Percentiles rank a stretch among this genome's conserved stretches.
phyloP scores from a whole-genome alignment of 2,888 invertebrate genomes.

The Pycnomerus fuliginosus region DNA sequence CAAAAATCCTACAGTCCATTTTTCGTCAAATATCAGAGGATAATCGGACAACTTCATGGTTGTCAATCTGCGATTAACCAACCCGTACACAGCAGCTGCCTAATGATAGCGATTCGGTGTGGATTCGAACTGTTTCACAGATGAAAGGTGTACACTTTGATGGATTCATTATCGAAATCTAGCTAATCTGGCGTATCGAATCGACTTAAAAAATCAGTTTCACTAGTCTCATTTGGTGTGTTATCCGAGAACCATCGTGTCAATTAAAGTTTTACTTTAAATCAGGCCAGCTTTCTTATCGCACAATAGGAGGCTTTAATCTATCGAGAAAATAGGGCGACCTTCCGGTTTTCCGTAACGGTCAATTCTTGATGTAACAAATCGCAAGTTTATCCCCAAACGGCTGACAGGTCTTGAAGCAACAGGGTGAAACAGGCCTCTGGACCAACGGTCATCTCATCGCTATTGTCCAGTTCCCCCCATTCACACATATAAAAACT shows the following conservation, averaged over 20 bases:
- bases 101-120: constrained; percentile 33
- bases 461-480: constrained; percentile 38
- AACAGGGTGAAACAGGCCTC: constrained; percentile 29
- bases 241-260: no score
- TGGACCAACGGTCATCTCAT: constrained; percentile 37
- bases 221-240: no score
- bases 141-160: constrained; percentile 25
- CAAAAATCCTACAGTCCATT: constrained; percentile 1
- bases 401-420: constrained; percentile 26
- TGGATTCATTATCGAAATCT: constrained; percentile 32
- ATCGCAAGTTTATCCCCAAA: constrained; percentile 32
- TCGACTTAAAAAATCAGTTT: constrained; percentile 21
- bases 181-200: constrained; percentile 36
- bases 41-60: constrained; percentile 42
- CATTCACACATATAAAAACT: constrained; percentile 20
- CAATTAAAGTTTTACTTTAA: no score
- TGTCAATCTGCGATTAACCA: constrained; percentile 43
- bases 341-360: constrained; percentile 35
- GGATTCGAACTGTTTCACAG: constrained; percentile 14
- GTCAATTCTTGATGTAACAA: constrained; percentile 33
- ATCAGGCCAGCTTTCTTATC: constrained; percentile 12
- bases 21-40: constrained; percentile 23
- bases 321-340: constrained; percentile 32
- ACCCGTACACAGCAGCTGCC: constrained; percentile 32
- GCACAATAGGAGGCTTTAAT: constrained; percentile 11